Evolutionary conservation across 2,113 vertebrate genomes (phyloP).

Genomic region (Pelobates fuscus): DNA sequence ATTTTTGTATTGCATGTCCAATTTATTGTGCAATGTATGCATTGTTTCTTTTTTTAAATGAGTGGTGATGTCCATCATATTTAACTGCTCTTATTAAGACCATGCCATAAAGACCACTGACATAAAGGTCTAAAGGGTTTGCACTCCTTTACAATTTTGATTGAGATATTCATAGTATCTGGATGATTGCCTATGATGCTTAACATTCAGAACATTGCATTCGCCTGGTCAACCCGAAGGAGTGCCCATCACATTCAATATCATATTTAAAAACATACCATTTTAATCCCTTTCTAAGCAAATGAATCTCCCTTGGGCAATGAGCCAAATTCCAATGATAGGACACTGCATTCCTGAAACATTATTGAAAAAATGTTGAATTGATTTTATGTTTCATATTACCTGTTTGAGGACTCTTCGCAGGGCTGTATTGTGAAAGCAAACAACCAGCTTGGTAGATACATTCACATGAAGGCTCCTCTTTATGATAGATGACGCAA

Average conservation of each 20-base stretch:
- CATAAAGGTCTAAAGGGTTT: conserved; percentile 3
- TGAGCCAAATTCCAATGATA: background rate
- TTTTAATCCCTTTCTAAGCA: background rate
- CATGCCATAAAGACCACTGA: no score
- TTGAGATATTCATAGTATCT: conserved; percentile 26
- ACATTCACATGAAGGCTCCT: no score
- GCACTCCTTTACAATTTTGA: conserved; percentile 13
- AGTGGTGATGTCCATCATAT: no score
- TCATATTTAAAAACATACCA: conserved; percentile 21
- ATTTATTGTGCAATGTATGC: no score
- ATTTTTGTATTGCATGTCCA: no score
- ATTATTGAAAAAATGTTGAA: background rate
- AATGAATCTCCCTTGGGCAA: background rate
- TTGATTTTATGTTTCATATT: no score
- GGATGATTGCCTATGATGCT: conserved; percentile 21
- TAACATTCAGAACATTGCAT: conserved; percentile 30
- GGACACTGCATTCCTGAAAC: background rate
- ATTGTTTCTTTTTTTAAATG: no score
- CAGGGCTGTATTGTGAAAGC: no score
- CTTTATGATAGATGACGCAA: no score
- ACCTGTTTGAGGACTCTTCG: no score
- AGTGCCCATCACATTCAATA: conserved; percentile 17
- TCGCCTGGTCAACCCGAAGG: background rate
- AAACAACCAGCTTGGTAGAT: no score
- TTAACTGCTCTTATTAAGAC: no score